Evolutionary conservation across 2,888 invertebrate species (phyloP).

Genomic region (Lasioglossum zephyrum): DNA sequence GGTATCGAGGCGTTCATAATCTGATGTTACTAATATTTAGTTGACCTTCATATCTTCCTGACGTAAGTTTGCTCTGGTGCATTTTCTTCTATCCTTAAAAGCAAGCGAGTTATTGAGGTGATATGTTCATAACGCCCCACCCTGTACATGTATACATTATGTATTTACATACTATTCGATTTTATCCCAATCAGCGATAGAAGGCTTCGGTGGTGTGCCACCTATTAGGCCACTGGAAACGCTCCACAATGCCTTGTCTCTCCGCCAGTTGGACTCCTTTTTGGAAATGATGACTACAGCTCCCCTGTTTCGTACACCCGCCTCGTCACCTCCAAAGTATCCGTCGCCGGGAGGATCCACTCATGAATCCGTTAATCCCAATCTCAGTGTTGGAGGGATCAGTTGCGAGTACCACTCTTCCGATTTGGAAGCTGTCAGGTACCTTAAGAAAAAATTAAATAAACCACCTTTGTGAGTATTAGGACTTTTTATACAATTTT

Average conservation of each 20-base stretch:
- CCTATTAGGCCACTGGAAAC: slow-evolving; percentile 98
- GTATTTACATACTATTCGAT: neutral
- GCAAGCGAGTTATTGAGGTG: too few relatives aligned
- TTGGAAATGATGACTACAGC: slow-evolving; percentile 93
- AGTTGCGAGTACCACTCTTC: slow-evolving; percentile 78
- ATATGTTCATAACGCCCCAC: neutral
- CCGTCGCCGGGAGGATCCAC: slow-evolving; percentile 85
- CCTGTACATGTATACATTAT: neutral
- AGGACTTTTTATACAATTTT: slow-evolving; percentile 22
- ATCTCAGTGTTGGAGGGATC: slow-evolving; percentile 75
- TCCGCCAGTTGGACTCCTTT: slow-evolving; percentile 95
- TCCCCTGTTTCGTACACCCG: slow-evolving; percentile 90
- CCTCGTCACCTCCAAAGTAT: slow-evolving; percentile 89
- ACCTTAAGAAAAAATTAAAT: slow-evolving; percentile 72
- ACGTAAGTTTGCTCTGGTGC: too few relatives aligned
- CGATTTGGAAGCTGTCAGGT: slow-evolving; percentile 81
- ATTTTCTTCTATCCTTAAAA: too few relatives aligned
- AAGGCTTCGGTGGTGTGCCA: slow-evolving; percentile 96
- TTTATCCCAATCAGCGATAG: slow-evolving; percentile 87
- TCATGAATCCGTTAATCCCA: slow-evolving; percentile 75
- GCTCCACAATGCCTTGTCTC: slow-evolving; percentile 97
- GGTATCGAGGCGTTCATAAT: too few relatives aligned
- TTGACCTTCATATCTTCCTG: too few relatives aligned
- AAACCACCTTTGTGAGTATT: slow-evolving; percentile 71
- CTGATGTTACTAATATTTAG: too few relatives aligned